Evolutionary conservation across 2,888 invertebrate genomes (phyloP).

Genomic region (Drosophila melanosoma): DNA sequence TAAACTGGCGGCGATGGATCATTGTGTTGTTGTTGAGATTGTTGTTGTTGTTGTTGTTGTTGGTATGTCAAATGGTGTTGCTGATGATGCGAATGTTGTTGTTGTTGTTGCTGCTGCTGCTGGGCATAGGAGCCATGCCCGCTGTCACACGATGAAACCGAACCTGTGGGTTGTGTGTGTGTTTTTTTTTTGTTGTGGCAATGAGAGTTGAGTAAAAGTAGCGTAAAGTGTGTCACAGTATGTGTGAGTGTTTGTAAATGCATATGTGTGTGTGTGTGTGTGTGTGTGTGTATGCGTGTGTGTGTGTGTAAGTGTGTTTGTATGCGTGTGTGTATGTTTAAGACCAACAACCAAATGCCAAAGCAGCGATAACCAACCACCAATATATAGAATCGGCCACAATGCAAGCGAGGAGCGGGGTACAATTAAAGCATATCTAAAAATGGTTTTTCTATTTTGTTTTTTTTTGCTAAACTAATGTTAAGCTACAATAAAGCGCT

Average conservation of each 20-base stretch:
- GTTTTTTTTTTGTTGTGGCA: conserved; percentile 34
- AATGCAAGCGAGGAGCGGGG: conserved; percentile 64
- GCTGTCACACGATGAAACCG: conserved; percentile 96
- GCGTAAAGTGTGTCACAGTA: conserved; percentile 46
- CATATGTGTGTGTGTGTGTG: conserved; percentile 26
- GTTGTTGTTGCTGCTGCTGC: conserved; percentile 85
- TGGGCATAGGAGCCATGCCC: conserved; percentile 93
- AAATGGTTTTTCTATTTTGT: neutral
- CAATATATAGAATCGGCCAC: conserved; percentile 38
- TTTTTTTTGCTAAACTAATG: conserved; percentile 47
- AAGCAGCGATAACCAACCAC: conserved; percentile 69
- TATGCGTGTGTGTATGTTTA: conserved; percentile 16
- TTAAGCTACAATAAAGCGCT: conserved; percentile 55
- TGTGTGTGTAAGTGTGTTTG: conserved; percentile 20
- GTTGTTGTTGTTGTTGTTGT: conserved; percentile 40
- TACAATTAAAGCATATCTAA: conserved; percentile 49
- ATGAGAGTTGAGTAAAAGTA: conserved; percentile 59
- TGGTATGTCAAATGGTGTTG: conserved; percentile 42
- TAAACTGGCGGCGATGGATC: conserved; percentile 75
- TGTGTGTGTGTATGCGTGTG: conserved; percentile 14
- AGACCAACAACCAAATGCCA: conserved; percentile 61
- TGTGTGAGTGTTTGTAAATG: neutral
- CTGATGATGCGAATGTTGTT: conserved; percentile 45
- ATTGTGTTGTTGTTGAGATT: conserved; percentile 37
- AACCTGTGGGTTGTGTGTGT: conserved; percentile 86